These are phyloP conservation scores for Nebria brevicollis DNA, from an alignment of 2,888 invertebrate genomes.

Conservation along the genomic window DNA sequence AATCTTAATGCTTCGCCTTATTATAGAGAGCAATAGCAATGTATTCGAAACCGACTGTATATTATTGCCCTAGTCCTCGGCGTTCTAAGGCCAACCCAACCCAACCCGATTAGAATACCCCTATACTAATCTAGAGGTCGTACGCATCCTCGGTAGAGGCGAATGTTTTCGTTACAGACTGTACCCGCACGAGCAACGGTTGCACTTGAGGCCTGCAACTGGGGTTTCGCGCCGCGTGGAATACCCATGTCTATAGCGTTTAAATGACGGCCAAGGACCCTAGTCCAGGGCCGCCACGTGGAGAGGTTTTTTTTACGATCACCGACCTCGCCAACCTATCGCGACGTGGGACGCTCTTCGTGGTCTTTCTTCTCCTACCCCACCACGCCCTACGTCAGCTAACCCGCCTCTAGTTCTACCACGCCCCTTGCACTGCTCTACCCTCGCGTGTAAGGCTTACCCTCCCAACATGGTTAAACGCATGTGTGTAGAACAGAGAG, in stretches of 20 bases:
- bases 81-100: background rate
- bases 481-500: background rate
- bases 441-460: background rate
- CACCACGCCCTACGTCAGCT: slow-evolving; percentile 29
- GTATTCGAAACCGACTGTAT: too few relatives aligned
- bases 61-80: background rate
- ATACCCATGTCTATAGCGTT: slow-evolving; percentile 16
- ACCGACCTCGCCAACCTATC: slow-evolving; percentile 72
- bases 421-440: background rate
- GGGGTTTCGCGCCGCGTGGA: slow-evolving; percentile 31
- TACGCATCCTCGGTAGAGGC: background rate
- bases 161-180: slow-evolving; percentile 19
- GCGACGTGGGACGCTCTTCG: slow-evolving; percentile 68
- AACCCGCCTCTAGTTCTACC: slow-evolving; percentile 3
- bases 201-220: slow-evolving; percentile 28
- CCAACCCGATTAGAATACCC: background rate
- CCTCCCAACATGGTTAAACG: background rate
- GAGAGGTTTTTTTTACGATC: slow-evolving; percentile 66
- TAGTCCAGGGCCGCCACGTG: slow-evolving; percentile 66
- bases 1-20: too few relatives aligned
- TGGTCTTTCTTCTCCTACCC: slow-evolving; percentile 56
- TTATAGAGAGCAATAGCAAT: too few relatives aligned
- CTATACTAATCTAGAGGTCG: background rate
- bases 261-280: slow-evolving; percentile 51
- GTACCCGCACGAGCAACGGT: slow-evolving; percentile 31